phyloP scores from a whole-genome alignment of 2,888 invertebrate species.

The Chrysomela aeneicollis region DNA sequence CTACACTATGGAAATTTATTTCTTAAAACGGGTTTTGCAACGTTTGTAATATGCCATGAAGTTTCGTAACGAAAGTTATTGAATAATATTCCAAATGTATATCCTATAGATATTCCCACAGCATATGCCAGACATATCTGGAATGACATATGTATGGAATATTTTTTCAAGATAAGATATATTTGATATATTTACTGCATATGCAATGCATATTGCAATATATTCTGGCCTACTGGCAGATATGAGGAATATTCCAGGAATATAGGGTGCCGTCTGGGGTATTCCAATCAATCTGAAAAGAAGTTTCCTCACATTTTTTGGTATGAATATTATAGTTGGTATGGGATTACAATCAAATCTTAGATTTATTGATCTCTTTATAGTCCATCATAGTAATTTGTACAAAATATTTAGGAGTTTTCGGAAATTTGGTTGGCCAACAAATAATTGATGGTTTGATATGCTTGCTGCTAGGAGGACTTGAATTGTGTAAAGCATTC shows the following conservation, averaged over 20 bases:
- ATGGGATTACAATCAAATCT: too few relatives aligned
- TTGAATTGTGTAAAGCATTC: too few relatives aligned
- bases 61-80: slow-evolving; percentile 2
- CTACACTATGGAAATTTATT: not conserved
- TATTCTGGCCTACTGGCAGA: slow-evolving; percentile 7
- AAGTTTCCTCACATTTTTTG: too few relatives aligned
- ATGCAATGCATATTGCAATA: slow-evolving; percentile 14
- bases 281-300: too few relatives aligned
- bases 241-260: slow-evolving; percentile 12
- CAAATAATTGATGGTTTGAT: too few relatives aligned
- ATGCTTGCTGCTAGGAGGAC: too few relatives aligned
- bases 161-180: slow-evolving; percentile 5
- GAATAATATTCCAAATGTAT: slow-evolving; percentile 13
- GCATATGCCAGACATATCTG: slow-evolving; percentile 14
- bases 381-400: too few relatives aligned
- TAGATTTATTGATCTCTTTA: too few relatives aligned
- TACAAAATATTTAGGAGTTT: too few relatives aligned
- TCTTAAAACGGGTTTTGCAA: slow-evolving; percentile 2
- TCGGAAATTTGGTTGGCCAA: too few relatives aligned
- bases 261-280: slow-evolving; percentile 15
- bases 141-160: slow-evolving; percentile 12
- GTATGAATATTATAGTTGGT: too few relatives aligned
- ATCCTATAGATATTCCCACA: slow-evolving; percentile 11
- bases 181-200: slow-evolving; percentile 15
- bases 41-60: slow-evolving; percentile 1